These are phyloP conservation scores for Amphiprion percula DNA, from an alignment of 2,113 vertebrate genomes.

Conservation along the genomic window DNA sequence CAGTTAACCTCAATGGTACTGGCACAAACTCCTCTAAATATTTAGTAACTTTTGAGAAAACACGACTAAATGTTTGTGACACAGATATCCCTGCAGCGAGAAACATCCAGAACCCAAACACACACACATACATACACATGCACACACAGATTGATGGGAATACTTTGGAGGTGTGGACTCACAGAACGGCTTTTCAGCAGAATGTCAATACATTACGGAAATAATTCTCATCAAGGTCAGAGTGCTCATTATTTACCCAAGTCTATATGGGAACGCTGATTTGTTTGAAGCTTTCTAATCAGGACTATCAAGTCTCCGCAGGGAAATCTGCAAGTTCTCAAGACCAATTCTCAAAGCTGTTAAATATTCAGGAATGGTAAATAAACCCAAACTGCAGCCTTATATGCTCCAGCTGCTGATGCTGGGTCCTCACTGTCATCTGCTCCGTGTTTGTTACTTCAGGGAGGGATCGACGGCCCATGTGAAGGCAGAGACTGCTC, in stretches of 20 bases:
- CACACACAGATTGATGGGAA: slow-evolving; percentile 7
- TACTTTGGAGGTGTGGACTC: slow-evolving; percentile 2
- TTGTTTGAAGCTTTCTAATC: slow-evolving; percentile 31
- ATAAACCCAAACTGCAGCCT: not conserved
- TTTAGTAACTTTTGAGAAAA: slow-evolving; percentile 46
- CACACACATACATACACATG: not conserved
- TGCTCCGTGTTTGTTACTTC: slow-evolving; percentile 24
- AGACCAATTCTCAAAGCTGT: slow-evolving; percentile 4
- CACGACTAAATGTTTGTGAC: slow-evolving; percentile 43
- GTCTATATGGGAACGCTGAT: slow-evolving; percentile 31
- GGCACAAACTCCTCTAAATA: slow-evolving; percentile 48
- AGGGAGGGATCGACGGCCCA: slow-evolving; percentile 51
- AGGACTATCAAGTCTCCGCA: not conserved
- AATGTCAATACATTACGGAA: not conserved
- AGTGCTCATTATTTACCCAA: slow-evolving; percentile 14
- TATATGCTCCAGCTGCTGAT: not conserved
- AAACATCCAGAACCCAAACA: slow-evolving; percentile 11
- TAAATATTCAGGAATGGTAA: not conserved
- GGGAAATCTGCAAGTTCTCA: slow-evolving; percentile 16
- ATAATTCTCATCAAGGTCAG: slow-evolving; percentile 32
- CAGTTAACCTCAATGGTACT: not conserved
- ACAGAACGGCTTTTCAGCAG: not conserved
- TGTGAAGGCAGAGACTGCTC: slow-evolving; percentile 73
- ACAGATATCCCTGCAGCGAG: not conserved
- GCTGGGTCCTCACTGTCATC: not conserved